Conservation (phyloP, 1,140 invertebrate species). For the Pseudomyrmex concolor region DNA sequence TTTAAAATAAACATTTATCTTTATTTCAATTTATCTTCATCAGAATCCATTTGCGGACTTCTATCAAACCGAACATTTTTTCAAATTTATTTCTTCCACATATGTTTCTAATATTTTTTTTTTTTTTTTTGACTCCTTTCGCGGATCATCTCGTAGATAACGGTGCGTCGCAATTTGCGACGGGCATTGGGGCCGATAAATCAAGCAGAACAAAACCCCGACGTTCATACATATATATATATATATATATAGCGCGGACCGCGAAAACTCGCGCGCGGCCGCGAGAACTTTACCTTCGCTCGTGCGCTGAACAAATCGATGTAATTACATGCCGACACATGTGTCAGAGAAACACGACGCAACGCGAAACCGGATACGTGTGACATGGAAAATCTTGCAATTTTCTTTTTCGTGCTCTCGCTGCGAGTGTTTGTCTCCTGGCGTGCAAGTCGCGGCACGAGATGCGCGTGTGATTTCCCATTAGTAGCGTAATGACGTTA, state of each 20-base stretch:
- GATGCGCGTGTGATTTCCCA: neutral
- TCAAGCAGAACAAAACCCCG: neutral
- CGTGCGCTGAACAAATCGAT: constrained; percentile 23
- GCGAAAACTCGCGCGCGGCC: neutral
- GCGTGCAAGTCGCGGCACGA: neutral
- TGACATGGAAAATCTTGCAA: constrained; percentile 40
- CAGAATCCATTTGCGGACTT: neutral
- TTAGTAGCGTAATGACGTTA: neutral
- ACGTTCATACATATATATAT: neutral
- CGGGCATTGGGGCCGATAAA: neutral
- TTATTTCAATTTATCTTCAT: neutral
- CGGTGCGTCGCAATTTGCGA: neutral
- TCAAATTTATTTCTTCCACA: neutral
- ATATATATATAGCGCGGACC: neutral
- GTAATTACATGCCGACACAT: constrained; percentile 20
- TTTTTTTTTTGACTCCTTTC: neutral
- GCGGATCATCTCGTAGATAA: neutral
- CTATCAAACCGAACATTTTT: neutral
- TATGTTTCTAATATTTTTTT: neutral
- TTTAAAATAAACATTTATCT: neutral
- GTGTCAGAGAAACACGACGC: neutral
- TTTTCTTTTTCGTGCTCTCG: neutral
- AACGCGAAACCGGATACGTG: neutral
- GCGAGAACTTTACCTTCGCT: neutral
- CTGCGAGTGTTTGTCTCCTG: constrained; percentile 3